These are phyloP conservation scores for Brachyptera putata DNA, from an alignment of 2,888 invertebrate species.

Conservation along the genomic window DNA sequence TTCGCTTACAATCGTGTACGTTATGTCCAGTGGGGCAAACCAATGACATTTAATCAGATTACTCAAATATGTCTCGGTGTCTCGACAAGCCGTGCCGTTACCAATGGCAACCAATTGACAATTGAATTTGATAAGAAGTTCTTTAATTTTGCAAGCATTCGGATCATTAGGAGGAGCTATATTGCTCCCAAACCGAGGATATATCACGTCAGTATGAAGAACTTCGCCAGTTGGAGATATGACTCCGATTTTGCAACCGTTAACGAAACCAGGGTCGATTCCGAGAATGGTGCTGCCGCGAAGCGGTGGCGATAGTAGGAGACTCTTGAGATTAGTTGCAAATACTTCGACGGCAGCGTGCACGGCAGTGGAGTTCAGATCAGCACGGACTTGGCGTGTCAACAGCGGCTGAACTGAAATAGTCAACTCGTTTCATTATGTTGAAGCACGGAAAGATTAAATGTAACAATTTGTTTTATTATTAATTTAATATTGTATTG, in stretches of 20 bases:
- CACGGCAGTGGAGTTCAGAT: conserved; percentile 71
- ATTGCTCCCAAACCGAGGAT: conserved; percentile 51
- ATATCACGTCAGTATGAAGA: conserved; percentile 63
- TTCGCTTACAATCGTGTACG: conserved; percentile 82
- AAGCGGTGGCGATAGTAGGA: conserved; percentile 75
- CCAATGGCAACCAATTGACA: conserved; percentile 82
- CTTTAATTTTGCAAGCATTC: conserved; percentile 48
- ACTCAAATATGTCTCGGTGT: conserved; percentile 74
- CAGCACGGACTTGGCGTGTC: conserved; percentile 63
- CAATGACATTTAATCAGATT: conserved; percentile 52
- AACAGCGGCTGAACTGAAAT: conserved; percentile 61
- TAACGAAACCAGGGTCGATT: conserved; percentile 83
- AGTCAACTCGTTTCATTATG: not conserved
- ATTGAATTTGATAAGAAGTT: conserved; percentile 56
- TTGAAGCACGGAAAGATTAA: not conserved
- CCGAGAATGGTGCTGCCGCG: conserved; percentile 76
- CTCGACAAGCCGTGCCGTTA: conserved; percentile 85
- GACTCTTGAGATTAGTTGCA: conserved; percentile 75
- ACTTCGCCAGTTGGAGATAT: conserved; percentile 68
- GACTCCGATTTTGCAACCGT: conserved; percentile 86
- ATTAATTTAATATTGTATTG: not conserved
- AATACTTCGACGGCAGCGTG: conserved; percentile 82
- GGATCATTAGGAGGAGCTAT: conserved; percentile 40
- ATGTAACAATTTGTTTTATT: not conserved
- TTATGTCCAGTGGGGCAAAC: conserved; percentile 55